phyloP scores from a whole-genome alignment of 2,888 invertebrate genomes.

The Sinohyriopsis cumingii region DNA sequence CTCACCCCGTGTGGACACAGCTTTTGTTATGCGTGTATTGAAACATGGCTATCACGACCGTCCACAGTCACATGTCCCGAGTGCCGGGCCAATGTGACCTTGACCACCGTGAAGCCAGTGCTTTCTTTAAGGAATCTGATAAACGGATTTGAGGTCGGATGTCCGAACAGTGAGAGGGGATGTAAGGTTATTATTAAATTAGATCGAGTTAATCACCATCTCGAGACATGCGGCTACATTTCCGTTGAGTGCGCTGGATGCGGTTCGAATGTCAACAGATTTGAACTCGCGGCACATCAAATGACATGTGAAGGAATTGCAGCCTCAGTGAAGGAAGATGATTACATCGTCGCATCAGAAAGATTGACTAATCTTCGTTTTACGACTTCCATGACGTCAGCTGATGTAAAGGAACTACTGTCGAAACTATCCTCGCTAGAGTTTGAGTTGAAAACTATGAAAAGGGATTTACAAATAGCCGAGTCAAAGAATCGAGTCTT shows the following conservation, averaged over 20 bases:
- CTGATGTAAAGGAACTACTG: slow-evolving; percentile 52
- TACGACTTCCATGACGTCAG: slow-evolving; percentile 33
- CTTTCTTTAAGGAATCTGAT: slow-evolving; percentile 64
- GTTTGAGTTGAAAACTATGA: slow-evolving; percentile 54
- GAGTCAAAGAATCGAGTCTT: slow-evolving; percentile 58
- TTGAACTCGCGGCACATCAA: slow-evolving; percentile 62
- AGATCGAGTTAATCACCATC: slow-evolving; percentile 52
- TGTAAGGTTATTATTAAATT: slow-evolving; percentile 57
- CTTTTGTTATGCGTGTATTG: slow-evolving; percentile 63
- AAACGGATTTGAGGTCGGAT: slow-evolving; percentile 57
- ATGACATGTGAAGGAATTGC: slow-evolving; percentile 70
- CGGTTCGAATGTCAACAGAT: slow-evolving; percentile 44
- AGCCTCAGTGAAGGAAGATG: slow-evolving; percentile 70
- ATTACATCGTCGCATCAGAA: slow-evolving; percentile 21
- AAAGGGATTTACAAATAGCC: slow-evolving; percentile 60
- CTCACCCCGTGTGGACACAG: slow-evolving; percentile 68
- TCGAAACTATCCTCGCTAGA: slow-evolving; percentile 60
- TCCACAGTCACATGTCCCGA: slow-evolving; percentile 62
- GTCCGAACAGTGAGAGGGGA: slow-evolving; percentile 53
- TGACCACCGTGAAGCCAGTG: slow-evolving; percentile 51
- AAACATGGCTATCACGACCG: slow-evolving; percentile 63
- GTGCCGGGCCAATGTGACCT: slow-evolving; percentile 49
- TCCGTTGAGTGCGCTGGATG: slow-evolving; percentile 66
- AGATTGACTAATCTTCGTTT: slow-evolving; percentile 26
- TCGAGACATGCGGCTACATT: slow-evolving; percentile 52